phyloP scores from a whole-genome alignment of 2,113 vertebrate species.

The Oxyruncus cristatus region DNA sequence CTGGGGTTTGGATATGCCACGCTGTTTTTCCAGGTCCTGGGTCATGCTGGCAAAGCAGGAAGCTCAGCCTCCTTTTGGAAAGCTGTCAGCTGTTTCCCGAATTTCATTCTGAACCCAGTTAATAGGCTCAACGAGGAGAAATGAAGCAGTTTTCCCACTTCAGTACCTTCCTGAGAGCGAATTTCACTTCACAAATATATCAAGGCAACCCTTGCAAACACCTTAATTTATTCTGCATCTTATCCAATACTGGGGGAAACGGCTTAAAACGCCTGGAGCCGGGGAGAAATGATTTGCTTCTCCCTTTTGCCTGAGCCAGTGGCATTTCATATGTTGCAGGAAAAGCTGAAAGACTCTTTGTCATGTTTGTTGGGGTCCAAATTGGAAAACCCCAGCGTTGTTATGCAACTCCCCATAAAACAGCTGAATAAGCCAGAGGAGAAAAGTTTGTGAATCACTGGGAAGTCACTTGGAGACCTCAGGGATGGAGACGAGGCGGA shows the following conservation, averaged over 20 bases:
- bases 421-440: background rate
- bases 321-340: background rate
- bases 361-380: background rate
- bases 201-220: background rate
- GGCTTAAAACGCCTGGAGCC: background rate
- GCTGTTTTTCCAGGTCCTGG: background rate
- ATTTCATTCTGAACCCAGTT: background rate
- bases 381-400: background rate
- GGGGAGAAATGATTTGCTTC: background rate
- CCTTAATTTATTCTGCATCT: background rate
- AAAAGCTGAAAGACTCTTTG: background rate
- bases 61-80: background rate
- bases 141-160: background rate
- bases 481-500: background rate
- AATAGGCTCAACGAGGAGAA: background rate
- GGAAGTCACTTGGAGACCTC: background rate
- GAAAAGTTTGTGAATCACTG: background rate
- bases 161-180: background rate
- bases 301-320: background rate
- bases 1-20: background rate
- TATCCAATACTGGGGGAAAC: background rate
- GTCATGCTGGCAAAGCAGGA: background rate
- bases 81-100: background rate
- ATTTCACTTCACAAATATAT: background rate
- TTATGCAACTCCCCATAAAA: background rate